Evolutionary conservation across 1,140 invertebrate species (phyloP).

Genomic region (Drosophila pachea): DNA sequence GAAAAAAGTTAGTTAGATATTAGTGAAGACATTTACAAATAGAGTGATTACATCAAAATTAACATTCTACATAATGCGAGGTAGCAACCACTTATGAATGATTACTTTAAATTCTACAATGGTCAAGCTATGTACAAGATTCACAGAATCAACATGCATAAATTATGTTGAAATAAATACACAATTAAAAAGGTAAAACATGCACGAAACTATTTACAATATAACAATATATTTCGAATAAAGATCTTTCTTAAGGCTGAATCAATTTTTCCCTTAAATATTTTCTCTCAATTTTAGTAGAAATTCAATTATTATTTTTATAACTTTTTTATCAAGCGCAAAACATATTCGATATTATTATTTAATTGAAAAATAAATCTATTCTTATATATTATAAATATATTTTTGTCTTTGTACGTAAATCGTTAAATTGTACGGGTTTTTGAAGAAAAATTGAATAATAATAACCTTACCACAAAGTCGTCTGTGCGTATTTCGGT

Average conservation of each 20-base stretch:
- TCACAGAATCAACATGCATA: slow-evolving; percentile 14
- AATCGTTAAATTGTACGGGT: slow-evolving; percentile 44
- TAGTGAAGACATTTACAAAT: slow-evolving; percentile 39
- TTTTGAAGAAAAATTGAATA: slow-evolving; percentile 76
- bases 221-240: background rate
- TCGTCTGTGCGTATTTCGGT: slow-evolving; percentile 79
- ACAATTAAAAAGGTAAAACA: background rate
- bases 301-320: background rate
- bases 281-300: background rate
- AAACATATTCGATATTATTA: slow-evolving; percentile 16
- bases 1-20: slow-evolving; percentile 20
- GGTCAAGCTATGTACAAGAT: slow-evolving; percentile 4
- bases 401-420: slow-evolving; percentile 51
- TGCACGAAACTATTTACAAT: slow-evolving; percentile 12
- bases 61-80: background rate
- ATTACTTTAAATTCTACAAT: too few species aligned
- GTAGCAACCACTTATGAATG: background rate
- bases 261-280: background rate
- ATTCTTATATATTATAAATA: background rate
- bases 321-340: background rate
- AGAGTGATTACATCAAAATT: slow-evolving; percentile 8
- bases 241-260: slow-evolving; percentile 19
- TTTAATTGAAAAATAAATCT: background rate
- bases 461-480: slow-evolving; percentile 80
- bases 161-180: background rate